Conservation (phyloP, 2,888 invertebrate genomes). For the Callyntrura guangdongensis region DNA sequence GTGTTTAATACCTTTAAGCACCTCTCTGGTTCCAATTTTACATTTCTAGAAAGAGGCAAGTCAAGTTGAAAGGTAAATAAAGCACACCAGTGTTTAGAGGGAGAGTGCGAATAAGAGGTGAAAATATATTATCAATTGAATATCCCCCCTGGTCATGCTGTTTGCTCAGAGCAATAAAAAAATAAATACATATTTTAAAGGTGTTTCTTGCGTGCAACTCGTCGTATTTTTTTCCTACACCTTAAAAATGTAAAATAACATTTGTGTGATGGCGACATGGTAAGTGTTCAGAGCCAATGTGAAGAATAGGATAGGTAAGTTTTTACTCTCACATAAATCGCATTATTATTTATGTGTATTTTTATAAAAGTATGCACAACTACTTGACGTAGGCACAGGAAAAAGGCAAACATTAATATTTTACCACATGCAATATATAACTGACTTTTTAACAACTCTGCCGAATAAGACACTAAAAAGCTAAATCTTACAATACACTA, state of each 20-base stretch:
- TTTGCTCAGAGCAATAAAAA: conserved; percentile 43
- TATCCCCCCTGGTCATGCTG: conserved; percentile 37
- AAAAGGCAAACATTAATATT: neutral
- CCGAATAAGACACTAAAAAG: too few species aligned
- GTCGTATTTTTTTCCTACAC: conserved; percentile 50
- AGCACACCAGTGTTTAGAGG: neutral
- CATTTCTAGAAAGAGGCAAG: conserved; percentile 6
- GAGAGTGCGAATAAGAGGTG: conserved; percentile 41
- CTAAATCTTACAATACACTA: too few species aligned
- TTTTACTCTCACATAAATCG: neutral
- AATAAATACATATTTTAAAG: conserved; percentile 43
- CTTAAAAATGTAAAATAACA: conserved; percentile 25
- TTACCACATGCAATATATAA: neutral
- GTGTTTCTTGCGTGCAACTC: conserved; percentile 70
- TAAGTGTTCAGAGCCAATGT: neutral
- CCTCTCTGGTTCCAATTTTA: conserved; percentile 16
- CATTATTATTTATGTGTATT: neutral
- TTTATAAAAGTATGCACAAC: too few species aligned
- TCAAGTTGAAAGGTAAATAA: conserved; percentile 39
- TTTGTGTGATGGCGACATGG: conserved; percentile 4
- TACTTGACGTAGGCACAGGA: too few species aligned
- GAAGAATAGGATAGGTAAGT: conserved; percentile 45
- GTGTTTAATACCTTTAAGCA: conserved; percentile 33
- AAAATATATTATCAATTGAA: conserved; percentile 59
- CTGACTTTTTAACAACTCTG: too few species aligned